Conservation (phyloP, 2,888 invertebrate genomes). For the Tortricodes alternella region DNA sequence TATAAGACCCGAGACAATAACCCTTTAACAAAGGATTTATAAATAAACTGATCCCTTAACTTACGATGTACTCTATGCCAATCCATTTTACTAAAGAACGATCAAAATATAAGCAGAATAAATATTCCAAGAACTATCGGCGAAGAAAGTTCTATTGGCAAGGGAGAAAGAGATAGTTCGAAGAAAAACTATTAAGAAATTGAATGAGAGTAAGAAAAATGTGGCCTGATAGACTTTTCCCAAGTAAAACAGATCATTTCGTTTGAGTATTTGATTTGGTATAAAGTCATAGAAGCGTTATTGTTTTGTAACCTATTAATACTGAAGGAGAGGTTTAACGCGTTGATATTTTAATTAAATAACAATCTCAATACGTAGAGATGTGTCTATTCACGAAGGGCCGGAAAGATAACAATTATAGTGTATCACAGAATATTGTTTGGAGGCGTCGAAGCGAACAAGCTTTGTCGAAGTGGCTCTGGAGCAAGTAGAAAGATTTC, state of each 20-base stretch:
- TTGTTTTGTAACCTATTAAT: neutral
- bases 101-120: neutral
- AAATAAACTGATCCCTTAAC: neutral
- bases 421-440: slow-evolving; percentile 56
- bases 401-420: slow-evolving; percentile 53
- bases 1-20: neutral
- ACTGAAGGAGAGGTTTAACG: neutral
- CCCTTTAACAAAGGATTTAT: neutral
- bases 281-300: neutral
- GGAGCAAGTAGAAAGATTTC: neutral
- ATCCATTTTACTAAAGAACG: neutral
- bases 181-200: too few species aligned
- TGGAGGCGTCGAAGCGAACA: slow-evolving; percentile 47
- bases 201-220: neutral
- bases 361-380: neutral
- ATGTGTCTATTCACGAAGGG: slow-evolving; percentile 44
- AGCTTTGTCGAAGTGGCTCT: slow-evolving; percentile 42
- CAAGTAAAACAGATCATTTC: too few species aligned
- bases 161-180: too few species aligned
- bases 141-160: too few species aligned
- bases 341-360: slow-evolving; percentile 1
- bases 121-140: too few species aligned
- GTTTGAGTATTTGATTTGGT: too few species aligned
- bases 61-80: neutral
- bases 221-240: too few species aligned